phyloP scores from a whole-genome alignment of 2,113 vertebrate genomes.

The Triplophysa siluroides region DNA sequence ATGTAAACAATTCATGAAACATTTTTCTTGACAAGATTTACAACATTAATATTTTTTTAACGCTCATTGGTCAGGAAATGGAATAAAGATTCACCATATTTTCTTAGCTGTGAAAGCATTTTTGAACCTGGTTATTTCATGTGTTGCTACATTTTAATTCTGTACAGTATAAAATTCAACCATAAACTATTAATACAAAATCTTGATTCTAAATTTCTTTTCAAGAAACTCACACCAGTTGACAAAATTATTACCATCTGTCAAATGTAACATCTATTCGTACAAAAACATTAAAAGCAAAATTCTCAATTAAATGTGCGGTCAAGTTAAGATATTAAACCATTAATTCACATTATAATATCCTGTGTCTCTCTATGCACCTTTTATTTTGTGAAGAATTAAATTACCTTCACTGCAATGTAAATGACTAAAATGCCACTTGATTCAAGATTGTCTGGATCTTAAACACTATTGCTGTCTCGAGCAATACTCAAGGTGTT shows the following conservation, averaged over 20 bases:
- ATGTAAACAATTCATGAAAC: conserved; percentile 17
- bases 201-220: not conserved
- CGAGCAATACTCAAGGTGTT: not conserved
- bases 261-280: not conserved
- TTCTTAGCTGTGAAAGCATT: not conserved
- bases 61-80: not conserved
- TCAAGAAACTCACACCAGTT: not conserved
- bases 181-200: not conserved
- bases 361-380: not conserved
- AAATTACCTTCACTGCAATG: not conserved
- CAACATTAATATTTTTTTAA: conserved; percentile 17
- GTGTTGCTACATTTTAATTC: not conserved
- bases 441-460: conserved; percentile 33
- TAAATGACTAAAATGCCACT: not conserved
- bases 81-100: not conserved
- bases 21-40: conserved; percentile 15
- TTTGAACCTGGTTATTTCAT: not conserved
- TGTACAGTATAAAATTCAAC: not conserved
- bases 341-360: not conserved
- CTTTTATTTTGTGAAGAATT: not conserved
- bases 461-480: not conserved
- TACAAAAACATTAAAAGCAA: not conserved
- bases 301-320: not conserved
- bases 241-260: not conserved
- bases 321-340: not conserved